These are phyloP conservation scores for Galerucella calmariensis DNA, from an alignment of 2,888 invertebrate species.

Conservation along the genomic window DNA sequence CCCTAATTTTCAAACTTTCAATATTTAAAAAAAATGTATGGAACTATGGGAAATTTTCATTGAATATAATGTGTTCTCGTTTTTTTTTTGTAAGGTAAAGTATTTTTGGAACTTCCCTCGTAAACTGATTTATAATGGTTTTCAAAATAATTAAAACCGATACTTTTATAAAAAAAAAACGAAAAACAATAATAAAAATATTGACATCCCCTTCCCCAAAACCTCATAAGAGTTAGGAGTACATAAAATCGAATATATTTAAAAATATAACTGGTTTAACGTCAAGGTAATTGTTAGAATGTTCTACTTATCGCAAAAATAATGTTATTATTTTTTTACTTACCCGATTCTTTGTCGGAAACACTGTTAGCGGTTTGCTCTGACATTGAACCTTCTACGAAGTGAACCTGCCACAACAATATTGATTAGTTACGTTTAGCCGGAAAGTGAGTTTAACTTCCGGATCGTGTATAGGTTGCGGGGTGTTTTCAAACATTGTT, in stretches of 20 bases:
- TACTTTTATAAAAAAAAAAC: neutral
- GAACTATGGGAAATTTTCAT: no score
- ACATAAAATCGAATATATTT: neutral
- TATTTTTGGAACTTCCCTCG: no score
- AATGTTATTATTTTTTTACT: constrained; percentile 37
- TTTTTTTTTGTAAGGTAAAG: no score
- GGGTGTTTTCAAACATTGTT: neutral
- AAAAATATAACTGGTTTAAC: neutral
- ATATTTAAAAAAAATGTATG: no score
- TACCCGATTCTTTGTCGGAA: constrained; percentile 53
- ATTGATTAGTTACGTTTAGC: constrained; percentile 55
- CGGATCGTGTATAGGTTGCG: neutral
- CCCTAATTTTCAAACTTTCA: no score
- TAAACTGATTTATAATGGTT: no score
- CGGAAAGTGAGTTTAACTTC: neutral
- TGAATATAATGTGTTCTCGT: no score
- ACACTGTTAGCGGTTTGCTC: constrained; percentile 60
- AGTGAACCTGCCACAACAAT: constrained; percentile 71
- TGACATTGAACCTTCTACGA: constrained; percentile 71
- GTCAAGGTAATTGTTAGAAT: neutral
- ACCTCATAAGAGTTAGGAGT: neutral
- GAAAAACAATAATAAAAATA: neutral
- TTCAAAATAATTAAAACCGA: neutral
- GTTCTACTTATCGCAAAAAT: constrained; percentile 22
- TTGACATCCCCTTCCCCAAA: neutral